Conservation (phyloP, 2,888 invertebrate genomes). For the Orchesella flavescens region DNA sequence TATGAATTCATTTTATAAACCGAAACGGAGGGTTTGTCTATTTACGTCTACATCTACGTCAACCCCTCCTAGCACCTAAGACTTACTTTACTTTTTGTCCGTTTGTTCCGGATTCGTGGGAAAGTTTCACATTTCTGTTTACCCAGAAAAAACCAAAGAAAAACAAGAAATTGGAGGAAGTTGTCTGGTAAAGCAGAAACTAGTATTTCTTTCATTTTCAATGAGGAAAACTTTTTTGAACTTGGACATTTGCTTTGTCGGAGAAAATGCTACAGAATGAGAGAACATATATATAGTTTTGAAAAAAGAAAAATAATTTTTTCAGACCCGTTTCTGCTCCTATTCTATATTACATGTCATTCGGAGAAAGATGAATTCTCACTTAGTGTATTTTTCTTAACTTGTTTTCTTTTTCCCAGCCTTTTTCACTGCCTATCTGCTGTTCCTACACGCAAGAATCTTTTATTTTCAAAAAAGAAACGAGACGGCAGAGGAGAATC, state of each 20-base stretch:
- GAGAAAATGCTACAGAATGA: background rate
- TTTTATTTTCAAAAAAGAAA: too few species aligned
- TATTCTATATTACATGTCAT: background rate
- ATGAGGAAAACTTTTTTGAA: conserved; percentile 26
- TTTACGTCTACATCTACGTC: too few species aligned
- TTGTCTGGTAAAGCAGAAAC: background rate
- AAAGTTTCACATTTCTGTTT: conserved; percentile 35
- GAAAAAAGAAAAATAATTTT: background rate
- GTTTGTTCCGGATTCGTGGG: conserved; percentile 17
- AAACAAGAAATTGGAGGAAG: conserved; percentile 13
- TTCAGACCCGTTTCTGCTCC: background rate
- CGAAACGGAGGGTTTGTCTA: too few species aligned
- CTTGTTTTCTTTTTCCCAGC: conserved; percentile 31
- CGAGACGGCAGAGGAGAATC: too few species aligned
- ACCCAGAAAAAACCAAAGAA: conserved; percentile 21
- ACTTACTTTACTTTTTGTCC: too few species aligned
- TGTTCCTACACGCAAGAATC: too few species aligned
- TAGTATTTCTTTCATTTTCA: background rate
- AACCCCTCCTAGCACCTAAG: too few species aligned
- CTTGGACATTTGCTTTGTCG: conserved; percentile 1
- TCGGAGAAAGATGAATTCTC: conserved; percentile 32
- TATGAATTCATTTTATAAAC: too few species aligned
- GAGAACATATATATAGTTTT: background rate
- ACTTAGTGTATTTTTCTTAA: background rate
- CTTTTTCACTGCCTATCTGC: too few species aligned